phyloP scores from a whole-genome alignment of 1,140 invertebrate species.

The Tetranychus cinnabarinus region DNA sequence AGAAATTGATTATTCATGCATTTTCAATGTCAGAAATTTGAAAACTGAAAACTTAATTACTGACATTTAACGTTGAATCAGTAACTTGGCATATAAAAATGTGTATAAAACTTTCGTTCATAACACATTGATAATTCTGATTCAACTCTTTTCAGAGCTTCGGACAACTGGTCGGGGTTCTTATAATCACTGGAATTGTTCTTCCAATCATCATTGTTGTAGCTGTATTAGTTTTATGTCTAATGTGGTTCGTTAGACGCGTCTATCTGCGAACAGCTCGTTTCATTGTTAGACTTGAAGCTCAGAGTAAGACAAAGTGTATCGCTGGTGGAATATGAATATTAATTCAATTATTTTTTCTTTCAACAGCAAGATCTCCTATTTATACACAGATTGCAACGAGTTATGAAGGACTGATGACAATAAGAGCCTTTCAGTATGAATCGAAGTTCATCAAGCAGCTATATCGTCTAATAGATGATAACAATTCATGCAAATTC shows the following conservation, averaged over 20 bases:
- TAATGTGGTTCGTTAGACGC: not conserved
- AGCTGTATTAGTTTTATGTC: not conserved
- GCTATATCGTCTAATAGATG: constrained; percentile 50
- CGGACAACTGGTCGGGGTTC: not conserved
- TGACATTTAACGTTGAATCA: no score
- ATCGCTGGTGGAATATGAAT: not conserved
- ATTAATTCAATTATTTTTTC: not conserved
- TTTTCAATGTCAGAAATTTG: no score
- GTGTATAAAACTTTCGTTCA: not conserved
- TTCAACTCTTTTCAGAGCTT: not conserved
- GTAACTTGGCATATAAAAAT: no score
- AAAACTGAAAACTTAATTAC: no score
- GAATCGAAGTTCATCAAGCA: constrained; percentile 48
- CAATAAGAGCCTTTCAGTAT: constrained; percentile 24
- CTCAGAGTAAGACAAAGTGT: not conserved
- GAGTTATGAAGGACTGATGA: constrained; percentile 25
- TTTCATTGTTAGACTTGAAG: not conserved
- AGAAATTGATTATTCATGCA: no score
- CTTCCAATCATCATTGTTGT: not conserved
- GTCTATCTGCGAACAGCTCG: not conserved
- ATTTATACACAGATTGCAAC: constrained; percentile 28
- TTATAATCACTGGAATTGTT: not conserved
- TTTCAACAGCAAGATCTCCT: constrained; percentile 19
- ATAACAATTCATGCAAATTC: constrained; percentile 43
- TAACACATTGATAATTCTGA: not conserved